Conservation (phyloP, 2,113 vertebrate species). For the Tiliqua scincoides region DNA sequence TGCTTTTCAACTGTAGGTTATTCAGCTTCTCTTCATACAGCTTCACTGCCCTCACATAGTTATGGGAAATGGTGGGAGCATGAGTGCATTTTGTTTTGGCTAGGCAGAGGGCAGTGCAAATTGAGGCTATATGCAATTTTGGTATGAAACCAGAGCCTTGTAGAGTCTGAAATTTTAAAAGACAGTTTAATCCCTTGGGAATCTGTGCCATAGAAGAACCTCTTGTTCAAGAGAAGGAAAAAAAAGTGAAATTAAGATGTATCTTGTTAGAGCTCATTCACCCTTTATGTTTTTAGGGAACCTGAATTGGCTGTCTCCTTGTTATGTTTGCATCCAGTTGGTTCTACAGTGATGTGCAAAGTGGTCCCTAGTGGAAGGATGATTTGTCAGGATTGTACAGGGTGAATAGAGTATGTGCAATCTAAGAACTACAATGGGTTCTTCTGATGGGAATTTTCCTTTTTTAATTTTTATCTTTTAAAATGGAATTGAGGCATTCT, state of each 20-base stretch:
- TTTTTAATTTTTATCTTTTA: too few relatives aligned
- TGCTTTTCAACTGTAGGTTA: too few relatives aligned
- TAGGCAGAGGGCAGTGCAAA: background rate
- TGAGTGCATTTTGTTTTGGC: background rate
- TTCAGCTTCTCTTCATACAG: too few relatives aligned
- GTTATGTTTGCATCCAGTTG: background rate
- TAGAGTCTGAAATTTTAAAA: background rate
- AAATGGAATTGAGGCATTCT: too few relatives aligned
- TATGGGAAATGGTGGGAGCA: background rate
- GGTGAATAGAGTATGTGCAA: background rate
- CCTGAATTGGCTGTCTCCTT: background rate
- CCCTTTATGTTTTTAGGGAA: background rate
- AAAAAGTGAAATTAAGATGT: background rate
- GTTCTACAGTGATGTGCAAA: background rate
- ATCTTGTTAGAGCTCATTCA: background rate
- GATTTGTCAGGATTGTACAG: background rate
- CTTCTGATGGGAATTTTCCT: too few relatives aligned
- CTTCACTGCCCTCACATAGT: background rate
- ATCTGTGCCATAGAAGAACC: background rate
- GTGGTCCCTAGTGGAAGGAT: background rate
- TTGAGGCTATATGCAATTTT: background rate
- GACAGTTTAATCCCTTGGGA: background rate
- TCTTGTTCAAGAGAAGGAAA: background rate
- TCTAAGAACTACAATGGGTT: background rate
- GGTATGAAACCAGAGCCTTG: background rate